These are phyloP conservation scores for Zaprionus tsacasi DNA, from an alignment of 1,140 invertebrate species.

Conservation along the genomic window DNA sequence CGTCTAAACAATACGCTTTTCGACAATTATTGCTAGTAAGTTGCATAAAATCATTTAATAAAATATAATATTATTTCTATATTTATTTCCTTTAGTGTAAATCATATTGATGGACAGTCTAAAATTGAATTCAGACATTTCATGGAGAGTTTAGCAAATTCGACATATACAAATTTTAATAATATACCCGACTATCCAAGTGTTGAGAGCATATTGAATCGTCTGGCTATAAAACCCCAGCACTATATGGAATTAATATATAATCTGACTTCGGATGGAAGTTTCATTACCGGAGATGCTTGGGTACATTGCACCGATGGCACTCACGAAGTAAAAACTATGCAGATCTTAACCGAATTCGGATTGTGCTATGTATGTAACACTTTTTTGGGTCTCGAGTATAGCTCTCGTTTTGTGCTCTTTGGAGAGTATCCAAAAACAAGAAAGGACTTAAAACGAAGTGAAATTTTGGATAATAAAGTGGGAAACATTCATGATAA, in stretches of 20 bases:
- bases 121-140: conserved; percentile 63
- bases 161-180: conserved; percentile 75
- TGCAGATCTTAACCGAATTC: conserved; percentile 79
- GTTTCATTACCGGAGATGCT: conserved; percentile 33
- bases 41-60: not conserved
- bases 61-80: not conserved
- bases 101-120: conserved; percentile 35
- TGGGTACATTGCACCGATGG: conserved; percentile 60
- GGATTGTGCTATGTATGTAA: conserved; percentile 78
- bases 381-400: conserved; percentile 52
- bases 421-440: conserved; percentile 61
- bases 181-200: conserved; percentile 60
- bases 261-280: conserved; percentile 69
- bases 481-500: conserved; percentile 4
- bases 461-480: not conserved
- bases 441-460: not conserved
- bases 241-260: conserved; percentile 78
- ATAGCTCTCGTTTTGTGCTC: conserved; percentile 63
- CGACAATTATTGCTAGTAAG: conserved; percentile 84
- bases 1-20: conserved; percentile 84
- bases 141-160: conserved; percentile 78
- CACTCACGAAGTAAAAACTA: conserved; percentile 42
- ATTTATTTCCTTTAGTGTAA: conserved; percentile 15
- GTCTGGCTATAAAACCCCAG: conserved; percentile 54
- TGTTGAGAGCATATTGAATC: conserved; percentile 49